A percentile compares a stretch with the other conserved stretches of the same genome.
Evolutionary conservation across 1,140 invertebrate genomes (phyloP).

Genomic region (Thalassaphorura encarpata): DNA sequence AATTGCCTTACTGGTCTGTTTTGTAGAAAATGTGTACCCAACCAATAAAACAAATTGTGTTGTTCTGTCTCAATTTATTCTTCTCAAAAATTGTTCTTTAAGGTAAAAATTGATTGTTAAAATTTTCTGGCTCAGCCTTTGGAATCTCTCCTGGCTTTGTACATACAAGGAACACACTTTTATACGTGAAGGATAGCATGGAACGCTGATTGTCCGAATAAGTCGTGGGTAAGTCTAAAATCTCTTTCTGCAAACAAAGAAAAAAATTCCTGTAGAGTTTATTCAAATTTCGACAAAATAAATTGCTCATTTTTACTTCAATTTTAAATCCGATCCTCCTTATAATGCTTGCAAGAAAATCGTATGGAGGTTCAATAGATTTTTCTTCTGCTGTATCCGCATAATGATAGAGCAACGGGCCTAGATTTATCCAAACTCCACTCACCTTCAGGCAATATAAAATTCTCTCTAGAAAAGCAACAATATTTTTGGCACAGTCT

Average conservation of each 20-base stretch:
- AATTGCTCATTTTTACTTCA: conserved; percentile 55
- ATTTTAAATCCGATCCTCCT: conserved; percentile 75
- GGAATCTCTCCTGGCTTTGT: conserved; percentile 46
- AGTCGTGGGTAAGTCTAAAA: conserved; percentile 63
- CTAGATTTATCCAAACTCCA: conserved; percentile 79
- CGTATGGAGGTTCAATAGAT: conserved; percentile 90
- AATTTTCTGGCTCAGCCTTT: background rate
- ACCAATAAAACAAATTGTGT: too few species aligned
- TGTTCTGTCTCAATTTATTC: too few species aligned
- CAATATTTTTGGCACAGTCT: conserved; percentile 93
- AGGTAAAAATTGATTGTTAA: too few species aligned
- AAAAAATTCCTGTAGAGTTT: background rate
- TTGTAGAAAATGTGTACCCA: too few species aligned
- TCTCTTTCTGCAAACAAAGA: conserved; percentile 55
- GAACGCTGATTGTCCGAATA: conserved; percentile 86
- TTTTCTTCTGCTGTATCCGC: conserved; percentile 77
- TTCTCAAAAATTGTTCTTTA: too few species aligned
- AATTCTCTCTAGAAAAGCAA: conserved; percentile 90
- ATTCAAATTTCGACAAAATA: background rate
- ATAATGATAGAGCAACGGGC: conserved; percentile 79
- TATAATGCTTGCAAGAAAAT: conserved; percentile 71
- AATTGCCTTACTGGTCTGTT: too few species aligned
- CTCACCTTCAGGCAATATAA: conserved; percentile 80
- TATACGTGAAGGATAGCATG: conserved; percentile 86
- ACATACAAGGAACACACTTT: conserved; percentile 81